A percentile compares a stretch with the other conserved stretches of the same genome.
phyloP scores from a whole-genome alignment of 2,113 vertebrate genomes.

The Reinhardtius hippoglossoides region DNA sequence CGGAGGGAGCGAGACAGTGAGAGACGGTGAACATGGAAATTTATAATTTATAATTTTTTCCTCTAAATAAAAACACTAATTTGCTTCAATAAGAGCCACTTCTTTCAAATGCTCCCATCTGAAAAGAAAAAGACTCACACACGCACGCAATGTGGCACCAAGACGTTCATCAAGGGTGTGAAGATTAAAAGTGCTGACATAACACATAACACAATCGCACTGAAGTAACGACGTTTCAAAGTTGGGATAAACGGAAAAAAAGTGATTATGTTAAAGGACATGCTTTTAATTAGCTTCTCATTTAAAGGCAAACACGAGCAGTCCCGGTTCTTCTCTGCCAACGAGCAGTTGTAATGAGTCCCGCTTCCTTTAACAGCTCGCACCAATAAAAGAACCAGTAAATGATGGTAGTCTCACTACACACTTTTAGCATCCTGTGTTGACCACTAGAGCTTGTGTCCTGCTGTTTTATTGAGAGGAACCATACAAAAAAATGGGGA shows the following conservation, averaged over 20 bases:
- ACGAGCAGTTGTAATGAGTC: slow-evolving; percentile 38
- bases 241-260: background rate
- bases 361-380: slow-evolving; percentile 31
- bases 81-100: no score
- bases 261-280: slow-evolving; percentile 13
- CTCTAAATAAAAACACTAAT: no score
- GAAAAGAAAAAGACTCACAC: no score
- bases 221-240: background rate
- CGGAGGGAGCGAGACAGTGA: slow-evolving; percentile 17
- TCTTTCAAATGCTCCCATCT: no score
- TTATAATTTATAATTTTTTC: no score
- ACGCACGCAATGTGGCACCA: no score
- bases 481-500: background rate
- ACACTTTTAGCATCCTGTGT: slow-evolving; percentile 15
- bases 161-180: background rate
- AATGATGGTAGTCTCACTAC: slow-evolving; percentile 39
- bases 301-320: slow-evolving; percentile 26
- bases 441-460: slow-evolving; percentile 17
- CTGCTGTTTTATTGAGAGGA: background rate
- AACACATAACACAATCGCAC: background rate
- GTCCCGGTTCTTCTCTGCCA: slow-evolving; percentile 12
- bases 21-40: background rate
- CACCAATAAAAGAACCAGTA: slow-evolving; percentile 40
- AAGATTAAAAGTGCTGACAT: background rate
- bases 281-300: slow-evolving; percentile 41